phyloP scores from a whole-genome alignment of 2,888 invertebrate genomes.

The Sylvicola cinctus region DNA sequence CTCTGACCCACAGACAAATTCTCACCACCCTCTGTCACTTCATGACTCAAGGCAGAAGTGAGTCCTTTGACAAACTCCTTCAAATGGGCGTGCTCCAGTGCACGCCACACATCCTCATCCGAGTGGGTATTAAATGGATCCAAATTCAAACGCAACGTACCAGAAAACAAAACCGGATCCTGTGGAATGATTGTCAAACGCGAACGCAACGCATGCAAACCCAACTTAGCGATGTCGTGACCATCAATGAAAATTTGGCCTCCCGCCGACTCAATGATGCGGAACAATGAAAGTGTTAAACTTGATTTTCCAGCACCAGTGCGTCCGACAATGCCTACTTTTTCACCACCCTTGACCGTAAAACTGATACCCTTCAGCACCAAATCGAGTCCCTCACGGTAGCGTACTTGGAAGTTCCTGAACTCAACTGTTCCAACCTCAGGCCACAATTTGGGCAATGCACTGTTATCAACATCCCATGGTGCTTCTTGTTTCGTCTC shows the following conservation, averaged over 20 bases:
- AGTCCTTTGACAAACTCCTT: slow-evolving; percentile 62
- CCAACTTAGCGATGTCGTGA: slow-evolving; percentile 57
- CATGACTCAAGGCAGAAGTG: slow-evolving; percentile 55
- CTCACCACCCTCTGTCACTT: slow-evolving; percentile 79
- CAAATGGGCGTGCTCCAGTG: slow-evolving; percentile 76
- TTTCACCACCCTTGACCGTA: slow-evolving; percentile 60
- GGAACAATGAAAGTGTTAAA: slow-evolving; percentile 65
- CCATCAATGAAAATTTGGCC: slow-evolving; percentile 72
- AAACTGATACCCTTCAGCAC: slow-evolving; percentile 66
- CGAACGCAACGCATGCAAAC: slow-evolving; percentile 67
- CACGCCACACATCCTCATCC: slow-evolving; percentile 74
- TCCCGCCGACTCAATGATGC: slow-evolving; percentile 66
- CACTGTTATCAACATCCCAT: slow-evolving; percentile 35
- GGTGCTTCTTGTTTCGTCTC: slow-evolving; percentile 69
- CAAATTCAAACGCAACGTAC: slow-evolving; percentile 72
- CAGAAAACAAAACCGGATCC: slow-evolving; percentile 90
- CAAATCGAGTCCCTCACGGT: slow-evolving; percentile 68
- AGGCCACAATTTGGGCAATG: slow-evolving; percentile 64
- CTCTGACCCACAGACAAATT: slow-evolving; percentile 79
- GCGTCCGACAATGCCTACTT: slow-evolving; percentile 76
- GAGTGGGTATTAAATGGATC: slow-evolving; percentile 67
- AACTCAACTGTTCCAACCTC: slow-evolving; percentile 58
- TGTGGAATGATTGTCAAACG: slow-evolving; percentile 75
- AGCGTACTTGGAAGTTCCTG: slow-evolving; percentile 62
- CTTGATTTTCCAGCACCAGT: slow-evolving; percentile 89